phyloP scores from a whole-genome alignment of 1,140 invertebrate species.

The Archivesica marissinica region DNA sequence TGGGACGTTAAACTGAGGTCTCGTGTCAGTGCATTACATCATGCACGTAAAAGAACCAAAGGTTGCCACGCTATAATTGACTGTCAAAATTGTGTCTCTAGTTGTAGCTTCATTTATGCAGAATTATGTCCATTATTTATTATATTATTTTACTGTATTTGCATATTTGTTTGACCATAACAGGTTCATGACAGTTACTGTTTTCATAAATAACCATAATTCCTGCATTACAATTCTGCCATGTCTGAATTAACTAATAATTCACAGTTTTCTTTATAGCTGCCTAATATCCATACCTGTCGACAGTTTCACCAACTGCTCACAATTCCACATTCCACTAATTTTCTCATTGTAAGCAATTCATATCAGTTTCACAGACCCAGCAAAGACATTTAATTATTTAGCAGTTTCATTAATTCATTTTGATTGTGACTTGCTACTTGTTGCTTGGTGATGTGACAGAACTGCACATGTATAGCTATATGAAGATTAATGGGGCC shows the following conservation, averaged over 20 bases:
- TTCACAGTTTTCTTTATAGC: not conserved
- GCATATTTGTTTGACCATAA: too few species aligned
- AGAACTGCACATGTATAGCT: slow-evolving; percentile 1
- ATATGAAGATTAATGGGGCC: slow-evolving; percentile 23
- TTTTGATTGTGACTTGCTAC: not conserved
- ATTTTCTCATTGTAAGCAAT: slow-evolving; percentile 52
- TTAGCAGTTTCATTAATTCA: slow-evolving; percentile 45
- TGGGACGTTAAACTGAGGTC: too few species aligned
- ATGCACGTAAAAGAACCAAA: too few species aligned
- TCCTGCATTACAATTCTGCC: not conserved
- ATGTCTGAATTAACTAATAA: not conserved
- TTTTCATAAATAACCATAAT: not conserved
- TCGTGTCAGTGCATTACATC: too few species aligned
- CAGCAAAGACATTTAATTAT: slow-evolving; percentile 49
- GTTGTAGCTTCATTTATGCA: too few species aligned
- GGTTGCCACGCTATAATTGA: too few species aligned
- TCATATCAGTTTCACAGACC: slow-evolving; percentile 56
- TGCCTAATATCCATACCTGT: not conserved
- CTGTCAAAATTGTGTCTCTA: too few species aligned
- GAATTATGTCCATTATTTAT: too few species aligned
- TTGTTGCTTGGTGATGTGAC: not conserved
- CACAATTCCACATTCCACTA: slow-evolving; percentile 35
- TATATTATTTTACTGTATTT: too few species aligned
- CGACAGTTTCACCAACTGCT: slow-evolving; percentile 38
- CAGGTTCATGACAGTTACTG: slow-evolving; percentile 2